phyloP scores from a whole-genome alignment of 2,113 vertebrate genomes.

The Onychostoma macrolepis region DNA sequence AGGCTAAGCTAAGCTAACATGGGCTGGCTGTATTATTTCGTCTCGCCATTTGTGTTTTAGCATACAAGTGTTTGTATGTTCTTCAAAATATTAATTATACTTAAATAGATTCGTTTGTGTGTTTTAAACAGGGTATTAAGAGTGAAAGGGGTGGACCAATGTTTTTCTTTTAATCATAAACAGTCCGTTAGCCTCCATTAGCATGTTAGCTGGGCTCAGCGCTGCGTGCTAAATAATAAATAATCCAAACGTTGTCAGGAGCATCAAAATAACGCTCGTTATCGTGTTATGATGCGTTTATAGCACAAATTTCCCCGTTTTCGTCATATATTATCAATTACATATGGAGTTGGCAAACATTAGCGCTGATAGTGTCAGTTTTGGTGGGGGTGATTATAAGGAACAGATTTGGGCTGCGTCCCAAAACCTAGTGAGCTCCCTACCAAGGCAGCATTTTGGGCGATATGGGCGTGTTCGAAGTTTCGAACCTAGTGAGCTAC shows the following conservation, averaged over 20 bases:
- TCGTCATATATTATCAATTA: neutral
- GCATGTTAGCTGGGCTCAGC: slow-evolving; percentile 19
- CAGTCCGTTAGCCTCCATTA: slow-evolving; percentile 10
- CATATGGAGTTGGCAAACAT: neutral
- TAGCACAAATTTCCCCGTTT: neutral
- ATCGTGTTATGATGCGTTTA: neutral
- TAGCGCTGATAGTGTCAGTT: neutral
- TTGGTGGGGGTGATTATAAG: neutral
- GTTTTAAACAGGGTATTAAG: neutral
- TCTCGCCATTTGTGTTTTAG: neutral
- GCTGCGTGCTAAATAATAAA: slow-evolving; percentile 18
- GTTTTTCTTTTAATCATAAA: neutral
- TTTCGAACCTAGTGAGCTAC: neutral
- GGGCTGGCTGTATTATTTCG: neutral
- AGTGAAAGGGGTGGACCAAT: neutral
- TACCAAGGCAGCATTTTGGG: neutral
- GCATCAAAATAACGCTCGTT: neutral
- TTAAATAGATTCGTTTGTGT: neutral
- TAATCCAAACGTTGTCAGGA: neutral
- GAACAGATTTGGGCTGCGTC: slow-evolving; percentile 14
- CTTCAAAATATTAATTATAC: neutral
- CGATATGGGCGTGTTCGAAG: neutral
- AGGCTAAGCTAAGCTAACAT: slow-evolving; percentile 31
- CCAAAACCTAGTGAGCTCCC: neutral
- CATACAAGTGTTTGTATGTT: neutral